These are phyloP conservation scores for Pachypsylla venusta DNA, from an alignment of 1,140 invertebrate genomes.

Conservation along the genomic window DNA sequence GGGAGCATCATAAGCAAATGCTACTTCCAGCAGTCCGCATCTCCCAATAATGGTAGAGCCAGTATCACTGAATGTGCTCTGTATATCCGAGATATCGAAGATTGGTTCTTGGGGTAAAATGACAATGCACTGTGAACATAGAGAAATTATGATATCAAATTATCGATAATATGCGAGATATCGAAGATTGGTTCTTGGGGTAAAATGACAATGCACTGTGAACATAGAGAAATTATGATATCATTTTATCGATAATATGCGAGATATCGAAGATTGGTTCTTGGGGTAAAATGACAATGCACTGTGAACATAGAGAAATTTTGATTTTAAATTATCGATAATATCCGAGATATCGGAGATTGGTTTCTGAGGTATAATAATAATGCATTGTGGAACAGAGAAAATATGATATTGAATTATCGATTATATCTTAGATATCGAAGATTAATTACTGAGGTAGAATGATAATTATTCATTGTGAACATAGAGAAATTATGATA, in stretches of 20 bases:
- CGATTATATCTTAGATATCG: conserved; percentile 21
- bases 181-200: conserved; percentile 3
- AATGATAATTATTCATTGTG: background rate
- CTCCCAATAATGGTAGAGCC: conserved; percentile 25
- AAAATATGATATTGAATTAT: too few relatives aligned
- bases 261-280: conserved; percentile 9
- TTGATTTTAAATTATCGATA: too few relatives aligned
- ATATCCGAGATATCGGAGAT: conserved; percentile 19
- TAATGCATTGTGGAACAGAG: background rate
- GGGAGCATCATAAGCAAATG: conserved; percentile 73
- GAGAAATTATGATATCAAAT: too few relatives aligned
- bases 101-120: background rate
- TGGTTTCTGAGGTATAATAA: background rate
- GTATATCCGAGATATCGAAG: conserved; percentile 20
- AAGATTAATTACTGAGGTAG: background rate
- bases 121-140: background rate
- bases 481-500: too few relatives aligned
- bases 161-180: conserved; percentile 22
- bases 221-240: too few relatives aligned
- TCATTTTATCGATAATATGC: too few relatives aligned
- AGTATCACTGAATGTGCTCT: conserved; percentile 22
- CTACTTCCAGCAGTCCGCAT: conserved; percentile 66
- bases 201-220: background rate
- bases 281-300: background rate
- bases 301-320: background rate